Conservation (phyloP, 37 sponge, comb jelly and placozoan genomes). For the Petrosia ficiformis region DNA sequence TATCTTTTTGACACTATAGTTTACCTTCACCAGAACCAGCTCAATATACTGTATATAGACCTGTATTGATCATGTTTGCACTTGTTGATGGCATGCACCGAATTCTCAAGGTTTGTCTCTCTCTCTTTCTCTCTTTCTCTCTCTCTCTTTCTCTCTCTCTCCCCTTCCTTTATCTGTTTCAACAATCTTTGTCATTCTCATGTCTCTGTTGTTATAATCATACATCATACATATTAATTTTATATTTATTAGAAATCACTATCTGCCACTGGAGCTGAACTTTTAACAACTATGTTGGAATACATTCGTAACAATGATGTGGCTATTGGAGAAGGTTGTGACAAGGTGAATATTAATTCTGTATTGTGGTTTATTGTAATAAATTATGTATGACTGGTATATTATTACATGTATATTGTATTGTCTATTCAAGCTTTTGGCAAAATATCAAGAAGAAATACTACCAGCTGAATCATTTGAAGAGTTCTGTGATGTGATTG, state of each 20-base stretch:
- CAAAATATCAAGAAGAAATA: constrained; percentile 70
- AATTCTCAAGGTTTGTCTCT: constrained; percentile 53
- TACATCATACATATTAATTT: no score
- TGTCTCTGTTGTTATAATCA: no score
- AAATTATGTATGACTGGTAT: no score
- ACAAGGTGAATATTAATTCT: no score
- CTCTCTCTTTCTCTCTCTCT: background rate
- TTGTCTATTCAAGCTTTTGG: constrained; percentile 47
- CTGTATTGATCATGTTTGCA: constrained; percentile 66
- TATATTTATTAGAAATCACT: constrained; percentile 36
- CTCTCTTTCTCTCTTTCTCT: background rate
- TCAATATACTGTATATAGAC: constrained; percentile 77
- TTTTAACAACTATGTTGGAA: constrained; percentile 60
- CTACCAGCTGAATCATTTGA: constrained; percentile 73
- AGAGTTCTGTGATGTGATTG: constrained; percentile 72
- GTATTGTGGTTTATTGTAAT: background rate
- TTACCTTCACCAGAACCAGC: constrained; percentile 47
- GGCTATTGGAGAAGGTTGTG: constrained; percentile 50
- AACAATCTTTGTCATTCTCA: no score
- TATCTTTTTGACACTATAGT: constrained; percentile 21
- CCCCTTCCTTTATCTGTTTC: no score
- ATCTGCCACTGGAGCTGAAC: constrained; percentile 10
- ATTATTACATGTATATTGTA: background rate
- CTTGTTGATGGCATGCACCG: constrained; percentile 68
- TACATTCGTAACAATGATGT: constrained; percentile 68